Percentiles rank a stretch among this genome's conserved stretches.
Evolutionary conservation across 2,113 vertebrate genomes (phyloP).

Genomic region (Struthio camelus): DNA sequence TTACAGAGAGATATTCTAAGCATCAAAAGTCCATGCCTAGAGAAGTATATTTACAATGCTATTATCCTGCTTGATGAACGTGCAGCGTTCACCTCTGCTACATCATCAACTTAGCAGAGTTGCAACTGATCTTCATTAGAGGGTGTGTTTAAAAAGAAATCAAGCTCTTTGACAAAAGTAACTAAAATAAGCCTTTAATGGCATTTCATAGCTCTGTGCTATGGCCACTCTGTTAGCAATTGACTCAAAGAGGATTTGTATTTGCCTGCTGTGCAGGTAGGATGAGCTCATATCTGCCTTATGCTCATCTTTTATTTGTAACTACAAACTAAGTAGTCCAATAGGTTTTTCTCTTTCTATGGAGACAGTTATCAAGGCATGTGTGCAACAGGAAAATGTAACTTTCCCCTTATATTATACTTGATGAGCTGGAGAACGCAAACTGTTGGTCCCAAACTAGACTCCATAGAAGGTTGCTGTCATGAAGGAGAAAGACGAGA

Average conservation of each 20-base stretch:
- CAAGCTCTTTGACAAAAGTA: background rate
- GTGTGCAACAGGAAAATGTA: background rate
- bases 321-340: background rate
- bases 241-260: background rate
- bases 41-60: background rate
- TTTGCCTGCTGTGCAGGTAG: background rate
- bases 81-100: background rate
- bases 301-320: background rate
- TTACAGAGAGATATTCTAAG: background rate
- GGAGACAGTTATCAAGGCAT: background rate
- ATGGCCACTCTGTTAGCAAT: background rate
- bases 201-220: background rate
- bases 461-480: background rate
- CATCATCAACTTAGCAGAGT: background rate
- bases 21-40: background rate
- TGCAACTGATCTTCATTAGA: background rate
- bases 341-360: background rate
- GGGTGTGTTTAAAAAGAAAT: background rate
- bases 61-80: background rate
- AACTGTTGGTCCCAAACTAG: background rate
- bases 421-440: background rate
- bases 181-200: background rate
- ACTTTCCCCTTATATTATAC: background rate
- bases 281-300: background rate
- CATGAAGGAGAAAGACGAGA: background rate